These are phyloP conservation scores for Hyles lineata DNA, from an alignment of 2,888 invertebrate species.

Conservation along the genomic window DNA sequence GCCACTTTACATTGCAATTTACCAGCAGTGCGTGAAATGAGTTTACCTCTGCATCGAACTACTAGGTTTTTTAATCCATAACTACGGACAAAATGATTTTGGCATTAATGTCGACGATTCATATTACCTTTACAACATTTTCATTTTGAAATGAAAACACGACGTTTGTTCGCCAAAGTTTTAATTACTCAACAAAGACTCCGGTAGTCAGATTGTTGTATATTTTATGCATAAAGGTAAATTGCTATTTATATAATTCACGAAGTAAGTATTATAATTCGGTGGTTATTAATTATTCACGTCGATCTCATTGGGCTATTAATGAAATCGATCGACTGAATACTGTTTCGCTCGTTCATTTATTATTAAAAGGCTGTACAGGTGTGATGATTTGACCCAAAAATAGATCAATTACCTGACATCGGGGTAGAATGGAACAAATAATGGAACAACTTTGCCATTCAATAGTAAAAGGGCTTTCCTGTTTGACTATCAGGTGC, in stretches of 20 bases:
- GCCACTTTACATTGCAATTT: slow-evolving; percentile 9
- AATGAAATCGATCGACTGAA: slow-evolving; percentile 31
- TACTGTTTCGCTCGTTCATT: slow-evolving; percentile 28
- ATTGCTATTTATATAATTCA: not conserved
- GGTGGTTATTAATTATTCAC: slow-evolving; percentile 23
- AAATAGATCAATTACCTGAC: slow-evolving; percentile 9
- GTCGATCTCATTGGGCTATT: slow-evolving; percentile 31
- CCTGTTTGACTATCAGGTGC: slow-evolving; percentile 38
- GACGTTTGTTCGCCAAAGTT: not conserved
- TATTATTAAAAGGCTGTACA: slow-evolving; percentile 34
- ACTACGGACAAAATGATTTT: not conserved
- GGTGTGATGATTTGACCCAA: slow-evolving; percentile 28
- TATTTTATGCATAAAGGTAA: not conserved
- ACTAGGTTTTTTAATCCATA: not conserved
- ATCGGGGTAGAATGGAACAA: slow-evolving; percentile 42
- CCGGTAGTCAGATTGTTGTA: not conserved
- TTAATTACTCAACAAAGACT: not conserved
- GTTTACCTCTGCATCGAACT: not conserved
- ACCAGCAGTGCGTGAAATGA: slow-evolving; percentile 12
- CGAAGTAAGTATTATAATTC: not conserved
- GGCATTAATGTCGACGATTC: not conserved
- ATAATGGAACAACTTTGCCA: slow-evolving; percentile 48
- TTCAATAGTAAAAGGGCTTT: slow-evolving; percentile 41
- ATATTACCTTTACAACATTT: not conserved
- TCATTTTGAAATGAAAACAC: not conserved